Percentiles rank a stretch among this genome's conserved stretches.
Evolutionary conservation across 1,140 invertebrate genomes (phyloP).

Genomic region (Littorina saxatilis): DNA sequence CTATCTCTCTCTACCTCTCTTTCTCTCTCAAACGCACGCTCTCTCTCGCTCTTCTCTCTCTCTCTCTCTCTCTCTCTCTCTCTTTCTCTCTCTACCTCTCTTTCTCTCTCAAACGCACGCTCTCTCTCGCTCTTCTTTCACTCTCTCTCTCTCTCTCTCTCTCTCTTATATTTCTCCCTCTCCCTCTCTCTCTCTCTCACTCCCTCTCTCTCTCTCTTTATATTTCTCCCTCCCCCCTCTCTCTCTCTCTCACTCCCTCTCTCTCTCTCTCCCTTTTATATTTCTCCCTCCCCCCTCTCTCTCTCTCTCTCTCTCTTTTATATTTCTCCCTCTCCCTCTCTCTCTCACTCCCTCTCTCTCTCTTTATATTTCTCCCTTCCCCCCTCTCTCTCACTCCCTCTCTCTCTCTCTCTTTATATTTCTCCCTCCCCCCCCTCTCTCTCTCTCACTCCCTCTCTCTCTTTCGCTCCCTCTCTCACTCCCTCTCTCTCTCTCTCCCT

Average conservation of each 20-base stretch:
- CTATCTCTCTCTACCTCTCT: not conserved
- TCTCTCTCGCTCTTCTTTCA: not conserved
- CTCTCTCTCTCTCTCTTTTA: too few relatives aligned
- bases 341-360: not conserved
- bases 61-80: constrained; percentile 14
- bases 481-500: not conserved
- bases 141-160: too few relatives aligned
- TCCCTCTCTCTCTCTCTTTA: too few relatives aligned
- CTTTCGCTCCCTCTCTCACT: constrained; percentile 4
- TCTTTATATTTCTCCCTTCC: not conserved
- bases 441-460: not conserved
- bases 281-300: too few relatives aligned
- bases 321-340: not conserved
- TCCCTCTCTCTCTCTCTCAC: not conserved
- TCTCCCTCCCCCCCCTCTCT: not conserved
- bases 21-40: not conserved
- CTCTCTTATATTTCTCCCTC: too few relatives aligned
- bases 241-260: too few relatives aligned
- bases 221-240: too few relatives aligned
- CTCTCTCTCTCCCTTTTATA: too few relatives aligned
- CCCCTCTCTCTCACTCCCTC: not conserved
- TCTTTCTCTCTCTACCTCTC: constrained; percentile 17
- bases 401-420: constrained; percentile 4
- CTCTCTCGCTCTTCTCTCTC: not conserved
- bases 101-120: not conserved